A percentile compares a stretch with the other conserved stretches of the same genome.
These are phyloP conservation scores for Masticophis lateralis DNA, from an alignment of 2,797 vertebrate species.

Conservation along the genomic window DNA sequence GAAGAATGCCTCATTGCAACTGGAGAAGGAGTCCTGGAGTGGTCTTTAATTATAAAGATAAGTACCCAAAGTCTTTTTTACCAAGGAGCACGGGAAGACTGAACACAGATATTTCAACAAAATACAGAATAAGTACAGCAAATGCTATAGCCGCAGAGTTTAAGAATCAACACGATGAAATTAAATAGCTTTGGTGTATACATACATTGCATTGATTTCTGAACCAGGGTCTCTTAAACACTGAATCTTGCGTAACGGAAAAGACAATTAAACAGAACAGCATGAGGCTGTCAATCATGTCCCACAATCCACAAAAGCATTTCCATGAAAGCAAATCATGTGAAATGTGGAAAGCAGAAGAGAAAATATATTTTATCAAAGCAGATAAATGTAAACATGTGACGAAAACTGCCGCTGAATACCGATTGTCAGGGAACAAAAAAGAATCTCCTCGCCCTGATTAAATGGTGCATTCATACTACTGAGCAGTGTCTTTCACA, in stretches of 20 bases:
- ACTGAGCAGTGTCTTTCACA: constrained; percentile 43
- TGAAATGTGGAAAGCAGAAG: constrained; percentile 60
- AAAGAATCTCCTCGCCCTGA: constrained; percentile 12
- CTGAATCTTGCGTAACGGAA: constrained; percentile 64
- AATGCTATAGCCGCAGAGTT: constrained; percentile 44
- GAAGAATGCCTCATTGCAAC: neutral
- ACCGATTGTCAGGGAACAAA: constrained; percentile 58
- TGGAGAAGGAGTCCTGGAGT: constrained; percentile 10
- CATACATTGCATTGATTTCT: constrained; percentile 69
- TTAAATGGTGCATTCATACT: constrained; percentile 36
- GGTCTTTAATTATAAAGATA: constrained; percentile 25
- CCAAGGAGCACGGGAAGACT: constrained; percentile 12
- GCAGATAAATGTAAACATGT: constrained; percentile 66
- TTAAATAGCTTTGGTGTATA: constrained; percentile 46
- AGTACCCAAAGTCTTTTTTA: constrained; percentile 32
- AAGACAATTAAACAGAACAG: constrained; percentile 77
- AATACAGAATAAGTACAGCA: constrained; percentile 37
- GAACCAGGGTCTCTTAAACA: constrained; percentile 70
- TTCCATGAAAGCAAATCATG: constrained; percentile 77
- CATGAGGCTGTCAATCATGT: constrained; percentile 75
- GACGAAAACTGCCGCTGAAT: constrained; percentile 62
- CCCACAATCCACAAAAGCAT: constrained; percentile 71
- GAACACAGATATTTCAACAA: neutral
- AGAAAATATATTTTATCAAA: constrained; percentile 64
- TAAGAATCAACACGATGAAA: constrained; percentile 55